Evolutionary conservation across 1,140 invertebrate species (phyloP), one percentile per base, ranked within the genome.

Genomic region (Orchesella cincta): DNA sequence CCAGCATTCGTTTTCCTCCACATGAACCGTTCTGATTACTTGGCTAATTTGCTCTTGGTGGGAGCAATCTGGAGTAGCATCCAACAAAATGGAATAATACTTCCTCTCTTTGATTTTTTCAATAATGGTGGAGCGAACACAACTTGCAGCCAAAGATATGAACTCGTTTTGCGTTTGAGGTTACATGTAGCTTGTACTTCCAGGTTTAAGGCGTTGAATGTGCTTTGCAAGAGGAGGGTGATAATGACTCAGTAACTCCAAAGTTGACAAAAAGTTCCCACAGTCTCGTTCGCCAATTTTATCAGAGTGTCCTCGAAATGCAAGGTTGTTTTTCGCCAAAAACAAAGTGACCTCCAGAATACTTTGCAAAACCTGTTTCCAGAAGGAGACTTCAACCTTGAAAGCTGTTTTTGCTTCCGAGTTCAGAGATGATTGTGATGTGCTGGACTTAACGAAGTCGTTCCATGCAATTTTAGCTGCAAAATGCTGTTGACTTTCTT

Each of bases 11-110:
- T 23, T 73, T 39, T 29, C 73, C 26, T 8, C 26, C 23, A 70
- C 33, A 75, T 73, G 16, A 0, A 83, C 80, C 71, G 79, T 76
- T 74, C 79, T 31, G 36, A 83, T 64, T 26, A 81, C 70, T 51
- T 81, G 75, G 33, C 77, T 76, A n/a, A 84, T 73, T 81, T 84
- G 82, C 76, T 84, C 82, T 39, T 67, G 62, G 33, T 83, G 78
- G 72, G 80, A 82, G 23, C 81, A 72, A 76, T 84, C 83, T 20
- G 83, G 80, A 26, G 83, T 84, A 70, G 81, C 83, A 64, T 82
- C 80, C 57, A 83, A 78, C 52, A 83, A 82, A 35, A 84, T 79
- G 14, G 82, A 78, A 75, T 73, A 84, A 81, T 83, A 83, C 79
- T 83, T 84, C 70, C 72, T 5, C 16, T 18, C 20, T 73, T 28